These are phyloP conservation scores for Stomatorhinus ivindoensis DNA, from an alignment of 2,113 vertebrate species.

Conservation along the genomic window DNA sequence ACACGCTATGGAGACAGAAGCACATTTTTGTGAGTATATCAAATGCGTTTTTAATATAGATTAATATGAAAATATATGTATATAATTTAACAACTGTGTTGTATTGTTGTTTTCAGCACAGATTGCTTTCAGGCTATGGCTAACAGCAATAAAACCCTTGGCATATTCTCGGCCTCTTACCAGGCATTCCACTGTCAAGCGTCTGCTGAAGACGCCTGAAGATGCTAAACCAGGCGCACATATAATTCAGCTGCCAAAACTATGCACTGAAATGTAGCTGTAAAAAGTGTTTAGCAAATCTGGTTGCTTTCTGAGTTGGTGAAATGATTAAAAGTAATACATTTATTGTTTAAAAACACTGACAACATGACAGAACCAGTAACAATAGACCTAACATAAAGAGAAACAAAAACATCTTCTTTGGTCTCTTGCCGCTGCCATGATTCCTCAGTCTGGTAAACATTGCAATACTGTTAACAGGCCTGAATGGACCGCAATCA, in stretches of 20 bases:
- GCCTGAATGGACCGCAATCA: no score
- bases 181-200: background rate
- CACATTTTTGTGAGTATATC: background rate
- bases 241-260: background rate
- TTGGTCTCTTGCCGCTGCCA: no score
- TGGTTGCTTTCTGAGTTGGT: background rate
- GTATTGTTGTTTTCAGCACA: background rate
- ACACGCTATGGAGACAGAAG: background rate
- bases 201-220: background rate
- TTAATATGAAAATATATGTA: background rate
- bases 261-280: background rate
- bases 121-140: background rate
- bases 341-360: no score
- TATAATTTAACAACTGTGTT: no score
- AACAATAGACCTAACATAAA: no score
- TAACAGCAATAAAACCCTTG: background rate
- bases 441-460: no score
- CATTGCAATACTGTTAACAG: no score
- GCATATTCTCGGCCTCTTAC: no score
- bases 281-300: background rate
- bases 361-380: no score
- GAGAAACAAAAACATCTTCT: no score
- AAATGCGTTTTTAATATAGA: background rate
- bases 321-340: background rate
- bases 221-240: background rate